Conservation (phyloP, 2,888 invertebrate genomes). For the Tetrapedia diversipes region DNA sequence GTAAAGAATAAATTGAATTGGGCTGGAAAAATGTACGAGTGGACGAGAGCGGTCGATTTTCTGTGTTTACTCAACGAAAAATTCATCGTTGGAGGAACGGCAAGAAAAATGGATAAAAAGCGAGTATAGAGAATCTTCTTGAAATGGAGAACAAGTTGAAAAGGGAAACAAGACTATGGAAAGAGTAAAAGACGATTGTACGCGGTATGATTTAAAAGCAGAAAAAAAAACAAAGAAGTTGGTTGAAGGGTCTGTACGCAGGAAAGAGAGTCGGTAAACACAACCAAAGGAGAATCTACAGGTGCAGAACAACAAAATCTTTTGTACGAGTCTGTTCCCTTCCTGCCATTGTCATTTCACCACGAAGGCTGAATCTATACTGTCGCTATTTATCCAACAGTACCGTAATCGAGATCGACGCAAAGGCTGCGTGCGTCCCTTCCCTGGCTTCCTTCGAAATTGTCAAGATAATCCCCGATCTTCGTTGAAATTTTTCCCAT, state of each 20-base stretch:
- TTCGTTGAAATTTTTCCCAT: constrained; percentile 37
- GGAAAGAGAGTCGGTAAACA: constrained; percentile 12
- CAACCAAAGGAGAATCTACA: constrained; percentile 45
- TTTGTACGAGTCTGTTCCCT: constrained; percentile 40
- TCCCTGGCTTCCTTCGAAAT: constrained; percentile 33
- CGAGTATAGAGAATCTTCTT: background rate
- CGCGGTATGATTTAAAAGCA: constrained; percentile 39
- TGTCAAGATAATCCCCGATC: constrained; percentile 51
- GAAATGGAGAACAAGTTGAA: background rate
- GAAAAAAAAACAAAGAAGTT: constrained; percentile 35
- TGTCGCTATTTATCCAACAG: constrained; percentile 35
- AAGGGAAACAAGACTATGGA: background rate
- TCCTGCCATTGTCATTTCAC: constrained; percentile 24
- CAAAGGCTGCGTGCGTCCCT: constrained; percentile 23
- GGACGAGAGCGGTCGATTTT: too few relatives aligned
- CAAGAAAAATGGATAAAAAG: background rate
- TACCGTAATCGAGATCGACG: constrained; percentile 30
- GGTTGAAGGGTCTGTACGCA: constrained; percentile 19
- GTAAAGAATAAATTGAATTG: too few relatives aligned
- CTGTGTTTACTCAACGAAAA: too few relatives aligned
- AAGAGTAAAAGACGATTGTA: constrained; percentile 18
- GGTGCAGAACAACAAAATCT: constrained; percentile 42
- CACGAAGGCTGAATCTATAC: constrained; percentile 27
- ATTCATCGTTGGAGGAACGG: background rate
- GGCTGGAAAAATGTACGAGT: too few relatives aligned